phyloP scores from a whole-genome alignment of 2,113 vertebrate genomes.

The Tragelaphus strepsiceros region DNA sequence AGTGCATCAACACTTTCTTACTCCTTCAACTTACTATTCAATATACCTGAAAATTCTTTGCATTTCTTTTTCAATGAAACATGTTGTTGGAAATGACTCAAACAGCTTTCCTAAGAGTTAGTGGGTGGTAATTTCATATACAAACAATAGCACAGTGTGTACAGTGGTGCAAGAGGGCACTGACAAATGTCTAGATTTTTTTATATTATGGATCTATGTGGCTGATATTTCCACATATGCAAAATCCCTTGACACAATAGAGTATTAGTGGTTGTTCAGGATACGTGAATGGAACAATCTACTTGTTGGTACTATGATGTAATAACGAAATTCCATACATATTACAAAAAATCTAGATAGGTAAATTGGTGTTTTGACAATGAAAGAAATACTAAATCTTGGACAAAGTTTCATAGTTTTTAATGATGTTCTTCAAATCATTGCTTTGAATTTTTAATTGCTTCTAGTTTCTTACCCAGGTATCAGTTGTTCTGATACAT shows the following conservation, averaged over 20 bases:
- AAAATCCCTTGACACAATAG: neutral
- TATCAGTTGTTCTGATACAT: neutral
- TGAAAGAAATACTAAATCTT: neutral
- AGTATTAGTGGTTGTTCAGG: neutral
- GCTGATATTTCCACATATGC: neutral
- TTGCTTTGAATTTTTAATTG: neutral
- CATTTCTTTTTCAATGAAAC: constrained; percentile 58
- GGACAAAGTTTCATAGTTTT: neutral
- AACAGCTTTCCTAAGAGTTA: neutral
- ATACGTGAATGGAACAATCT: neutral
- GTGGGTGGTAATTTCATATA: neutral
- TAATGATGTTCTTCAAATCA: neutral
- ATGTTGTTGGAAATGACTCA: constrained; percentile 31
- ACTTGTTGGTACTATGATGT: neutral
- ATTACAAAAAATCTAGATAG: neutral
- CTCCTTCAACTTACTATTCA: neutral
- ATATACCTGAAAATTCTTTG: constrained; percentile 23
- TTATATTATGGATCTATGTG: neutral
- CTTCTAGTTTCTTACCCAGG: neutral
- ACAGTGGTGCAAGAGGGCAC: constrained; percentile 30
- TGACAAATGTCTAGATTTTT: constrained; percentile 35
- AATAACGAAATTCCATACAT: neutral
- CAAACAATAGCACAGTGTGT: constrained; percentile 44
- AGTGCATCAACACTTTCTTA: neutral
- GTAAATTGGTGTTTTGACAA: neutral